These are phyloP conservation scores for Polymixis lichenea DNA, from an alignment of 2,888 invertebrate species.

Conservation along the genomic window DNA sequence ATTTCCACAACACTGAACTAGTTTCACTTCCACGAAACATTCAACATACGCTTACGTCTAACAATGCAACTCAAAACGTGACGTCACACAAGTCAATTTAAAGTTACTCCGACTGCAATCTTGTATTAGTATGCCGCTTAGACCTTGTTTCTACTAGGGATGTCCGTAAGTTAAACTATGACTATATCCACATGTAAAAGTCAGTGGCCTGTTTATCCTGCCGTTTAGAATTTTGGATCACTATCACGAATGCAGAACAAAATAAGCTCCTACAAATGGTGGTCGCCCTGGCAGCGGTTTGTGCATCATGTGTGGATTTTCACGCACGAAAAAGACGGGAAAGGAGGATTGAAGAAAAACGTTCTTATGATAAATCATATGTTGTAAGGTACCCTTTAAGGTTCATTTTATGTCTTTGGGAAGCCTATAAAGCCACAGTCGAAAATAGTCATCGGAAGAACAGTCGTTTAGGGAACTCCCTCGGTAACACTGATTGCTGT, in stretches of 20 bases:
- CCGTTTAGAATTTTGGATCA: neutral
- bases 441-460: neutral
- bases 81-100: constrained; percentile 59
- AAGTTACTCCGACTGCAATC: constrained; percentile 51
- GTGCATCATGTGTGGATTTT: neutral
- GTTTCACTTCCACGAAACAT: constrained; percentile 19
- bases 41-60: constrained; percentile 27
- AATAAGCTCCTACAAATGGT: neutral
- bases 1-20: constrained; percentile 27
- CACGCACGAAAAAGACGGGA: too few species aligned
- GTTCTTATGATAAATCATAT: too few species aligned
- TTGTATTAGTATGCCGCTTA: constrained; percentile 44
- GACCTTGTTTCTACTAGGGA: constrained; percentile 28
- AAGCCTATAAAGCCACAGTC: too few species aligned
- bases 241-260: neutral
- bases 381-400: too few species aligned
- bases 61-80: constrained; percentile 33
- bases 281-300: neutral
- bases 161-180: neutral
- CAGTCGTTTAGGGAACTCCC: too few species aligned
- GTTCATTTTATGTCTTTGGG: too few species aligned
- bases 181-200: neutral
- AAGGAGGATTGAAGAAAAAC: neutral
- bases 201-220: neutral
- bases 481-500: too few species aligned